Base-by-base conservation (phyloP, 2,888 invertebrate species). In the Temnothorax ravouxi region DNA sequence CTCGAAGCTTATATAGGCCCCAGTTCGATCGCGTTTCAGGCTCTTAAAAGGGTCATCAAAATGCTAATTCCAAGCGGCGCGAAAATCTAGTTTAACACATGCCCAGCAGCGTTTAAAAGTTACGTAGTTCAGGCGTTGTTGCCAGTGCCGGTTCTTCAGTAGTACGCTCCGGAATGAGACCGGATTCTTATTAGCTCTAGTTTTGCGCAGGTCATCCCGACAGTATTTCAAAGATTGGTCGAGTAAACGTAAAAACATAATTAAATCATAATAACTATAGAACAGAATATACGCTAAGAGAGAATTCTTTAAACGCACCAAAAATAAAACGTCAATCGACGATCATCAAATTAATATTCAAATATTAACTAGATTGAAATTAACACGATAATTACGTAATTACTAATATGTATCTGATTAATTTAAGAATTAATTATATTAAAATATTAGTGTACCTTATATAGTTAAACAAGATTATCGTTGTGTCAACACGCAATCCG, bases 81-180 rank as follows among this genome's bases (percentile, higher is more conserved):
- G 56, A 11, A 69, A 77, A 77, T 21, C 77, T 77, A 77, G 77
- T 77, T 77, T 67, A 69, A 77, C 77, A 77, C 77, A 56, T 77
- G 69, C 77, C 77, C 77, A 77, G 77, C 77, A 77, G 77, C 77
- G 77, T 77, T 67, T 77, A 77, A 77, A 77, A 77, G 77, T 77
- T 77, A 67, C 34, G 44, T 67, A 67, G 56, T 77, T 67, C n/a
- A 29, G 69, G 3, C 56, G 77, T 47, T 77, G 77, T 56, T 67
- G 54, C 54, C 54, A 69, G 15, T n/a, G 44, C 15, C 34, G 15
- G 77, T 67, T 77, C 67, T 77, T 67, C 69, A 44, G 67, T 77
- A 77, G 67, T 77, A 56, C 15, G 44, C 41, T 1, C 9, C 18
- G 18, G 25, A 74, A 74, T 29, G 21, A 47, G n/a, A 29, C 38